Conservation (phyloP, 1,140 invertebrate genomes). For the Brachionus koreanus region DNA sequence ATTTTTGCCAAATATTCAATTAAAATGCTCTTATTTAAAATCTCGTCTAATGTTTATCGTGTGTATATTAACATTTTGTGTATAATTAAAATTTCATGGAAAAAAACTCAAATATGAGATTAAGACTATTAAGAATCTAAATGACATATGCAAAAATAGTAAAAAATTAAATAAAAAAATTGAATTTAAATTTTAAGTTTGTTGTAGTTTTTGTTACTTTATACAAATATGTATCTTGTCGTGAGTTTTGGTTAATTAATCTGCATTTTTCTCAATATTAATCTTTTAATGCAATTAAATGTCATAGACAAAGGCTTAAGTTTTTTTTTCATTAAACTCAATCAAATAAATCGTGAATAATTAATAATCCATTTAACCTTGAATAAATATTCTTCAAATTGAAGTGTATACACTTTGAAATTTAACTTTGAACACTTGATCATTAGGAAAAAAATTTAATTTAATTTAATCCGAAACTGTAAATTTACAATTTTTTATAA, state of each 20-base stretch:
- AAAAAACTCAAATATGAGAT: neutral
- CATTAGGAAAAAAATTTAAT: too few relatives aligned
- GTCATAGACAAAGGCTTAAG: neutral
- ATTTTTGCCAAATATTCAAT: neutral
- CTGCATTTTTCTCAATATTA: neutral
- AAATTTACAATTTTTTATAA: too few relatives aligned
- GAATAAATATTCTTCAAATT: neutral
- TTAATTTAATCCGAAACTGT: too few relatives aligned
- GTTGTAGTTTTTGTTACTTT: neutral
- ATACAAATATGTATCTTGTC: neutral
- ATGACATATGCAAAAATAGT: neutral
- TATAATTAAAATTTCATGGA: neutral
- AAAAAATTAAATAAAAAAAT: neutral
- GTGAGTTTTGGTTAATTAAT: neutral
- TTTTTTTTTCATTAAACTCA: neutral
- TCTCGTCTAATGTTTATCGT: neutral
- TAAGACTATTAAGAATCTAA: neutral
- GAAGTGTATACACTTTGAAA: neutral
- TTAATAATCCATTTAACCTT: neutral
- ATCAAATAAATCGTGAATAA: neutral
- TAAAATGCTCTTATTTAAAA: neutral
- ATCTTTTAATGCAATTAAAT: constrained; percentile 4
- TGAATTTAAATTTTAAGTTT: neutral
- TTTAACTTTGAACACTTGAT: neutral
- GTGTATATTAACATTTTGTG: neutral